Percentiles rank a stretch among this genome's conserved stretches.
phyloP scores from a whole-genome alignment of 2,113 vertebrate species.

The Ceyx cyanopectus region DNA sequence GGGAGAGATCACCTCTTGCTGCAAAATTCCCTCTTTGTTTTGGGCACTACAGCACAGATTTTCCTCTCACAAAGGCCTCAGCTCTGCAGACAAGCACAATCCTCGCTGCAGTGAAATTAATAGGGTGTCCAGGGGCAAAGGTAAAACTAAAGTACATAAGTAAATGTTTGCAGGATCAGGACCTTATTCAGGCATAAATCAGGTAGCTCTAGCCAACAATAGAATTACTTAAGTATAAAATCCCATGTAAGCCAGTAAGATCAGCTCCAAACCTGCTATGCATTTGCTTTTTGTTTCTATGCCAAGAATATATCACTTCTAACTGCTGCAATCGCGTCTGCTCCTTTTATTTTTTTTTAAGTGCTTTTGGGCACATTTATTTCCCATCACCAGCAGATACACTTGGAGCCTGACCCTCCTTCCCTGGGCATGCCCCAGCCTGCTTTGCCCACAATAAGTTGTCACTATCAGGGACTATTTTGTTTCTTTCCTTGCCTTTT shows the following conservation, averaged over 20 bases:
- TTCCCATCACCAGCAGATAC: constrained; percentile 26
- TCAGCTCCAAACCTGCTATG: constrained; percentile 55
- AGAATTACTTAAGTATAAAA: constrained; percentile 64
- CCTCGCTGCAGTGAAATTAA: neutral
- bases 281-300: constrained; percentile 55
- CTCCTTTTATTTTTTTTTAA: constrained; percentile 21
- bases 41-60: neutral
- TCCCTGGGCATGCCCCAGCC: constrained; percentile 60
- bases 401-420: neutral
- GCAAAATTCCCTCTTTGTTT: neutral
- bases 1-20: neutral
- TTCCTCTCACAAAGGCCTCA: neutral
- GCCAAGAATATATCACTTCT: constrained; percentile 63
- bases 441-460: neutral
- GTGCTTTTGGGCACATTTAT: constrained; percentile 44
- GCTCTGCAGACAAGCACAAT: neutral
- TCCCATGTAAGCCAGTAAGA: constrained; percentile 60
- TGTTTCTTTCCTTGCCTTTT: neutral
- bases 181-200: constrained; percentile 66
- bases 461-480: neutral
- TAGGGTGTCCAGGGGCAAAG: constrained; percentile 26
- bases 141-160: constrained; percentile 44
- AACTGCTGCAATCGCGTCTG: constrained; percentile 39
- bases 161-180: constrained; percentile 62
- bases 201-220: constrained; percentile 63